Base-by-base conservation (phyloP, 2,888 invertebrate species). In the Anaspis maculata region DNA sequence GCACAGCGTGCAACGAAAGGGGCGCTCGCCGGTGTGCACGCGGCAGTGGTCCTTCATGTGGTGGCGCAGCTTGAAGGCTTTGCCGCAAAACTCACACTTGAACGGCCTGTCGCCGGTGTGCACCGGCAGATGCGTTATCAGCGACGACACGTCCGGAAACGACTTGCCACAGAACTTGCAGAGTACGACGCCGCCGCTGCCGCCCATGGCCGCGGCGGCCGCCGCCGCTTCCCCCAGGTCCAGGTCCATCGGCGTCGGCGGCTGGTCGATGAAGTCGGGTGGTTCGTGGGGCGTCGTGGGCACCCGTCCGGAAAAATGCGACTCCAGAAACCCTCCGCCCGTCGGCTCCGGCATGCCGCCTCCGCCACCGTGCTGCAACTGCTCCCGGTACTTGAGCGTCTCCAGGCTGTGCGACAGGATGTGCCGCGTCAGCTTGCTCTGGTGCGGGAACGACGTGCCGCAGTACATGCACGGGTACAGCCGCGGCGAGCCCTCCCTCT, bases 21-120 rank as follows among this genome's bases (percentile, higher is more conserved):
- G 89, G 51, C 89, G 73, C 66, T 90, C 89, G 50, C 90, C 90
- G 52, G 89, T 90, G 66, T 90, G 90, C 44, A 90, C 89, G 59
- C 89, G 79, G 71, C 88, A 89, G 65, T 90, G 90, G 71, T 90
- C 89, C 70, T 90, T 90, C 89, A 90, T 89, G 71, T 90, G 89
- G 66, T 90, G 89, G 44, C 89, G 76, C 59, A 90, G 71, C 66
- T 90, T 90, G 73, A 90, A 90, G 52, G 89, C 89, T 70, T 90
- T 90, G 46, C 89, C 89, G 69, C 90, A 90, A 71, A 88, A 90
- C 67, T 90, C 89, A 73, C 89, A 90, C 70, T 88, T 89, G 69
- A 89, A 90, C 38, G 89, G 89, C 59, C 89, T 72, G 62, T 90
- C 89, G 48, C 89, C 89, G 37, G 89, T 89, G 67, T 90, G 90